A percentile compares a stretch with the other conserved stretches of the same genome.
Conservation (phyloP, 2,113 vertebrate genomes). For the Pyxicephalus adspersus region DNA sequence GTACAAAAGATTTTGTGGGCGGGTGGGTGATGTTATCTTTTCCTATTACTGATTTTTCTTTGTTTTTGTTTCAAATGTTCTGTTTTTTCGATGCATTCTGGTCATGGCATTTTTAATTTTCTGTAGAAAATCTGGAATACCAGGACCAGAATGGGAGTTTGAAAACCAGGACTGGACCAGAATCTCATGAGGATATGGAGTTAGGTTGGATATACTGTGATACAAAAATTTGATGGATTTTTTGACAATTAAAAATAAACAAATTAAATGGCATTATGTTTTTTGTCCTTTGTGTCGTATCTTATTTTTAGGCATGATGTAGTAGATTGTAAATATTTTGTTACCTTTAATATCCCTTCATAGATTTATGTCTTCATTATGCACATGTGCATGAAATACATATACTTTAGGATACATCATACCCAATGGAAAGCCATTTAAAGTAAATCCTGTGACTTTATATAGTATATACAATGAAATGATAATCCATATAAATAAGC, state of each 20-base stretch:
- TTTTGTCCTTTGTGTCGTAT: slow-evolving; percentile 57
- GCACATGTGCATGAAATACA: slow-evolving; percentile 46
- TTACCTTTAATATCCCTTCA: slow-evolving; percentile 16
- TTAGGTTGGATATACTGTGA: slow-evolving; percentile 57
- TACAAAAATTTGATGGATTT: slow-evolving; percentile 56
- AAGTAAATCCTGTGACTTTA: background rate
- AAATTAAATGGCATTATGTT: slow-evolving; percentile 51
- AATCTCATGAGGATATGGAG: slow-evolving; percentile 57
- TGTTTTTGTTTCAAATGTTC: slow-evolving; percentile 49
- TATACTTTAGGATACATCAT: slow-evolving; percentile 15
- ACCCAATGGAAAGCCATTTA: background rate
- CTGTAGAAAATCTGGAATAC: slow-evolving; percentile 58
- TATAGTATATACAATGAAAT: background rate
- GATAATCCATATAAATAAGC: background rate
- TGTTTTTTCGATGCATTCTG: slow-evolving; percentile 58
- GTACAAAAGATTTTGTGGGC: slow-evolving; percentile 35
- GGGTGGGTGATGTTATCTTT: slow-evolving; percentile 4
- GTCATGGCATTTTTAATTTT: slow-evolving; percentile 58
- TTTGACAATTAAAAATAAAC: slow-evolving; percentile 57
- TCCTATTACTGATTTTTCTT: slow-evolving; percentile 10
- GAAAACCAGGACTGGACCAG: slow-evolving; percentile 58
- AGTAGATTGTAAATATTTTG: slow-evolving; percentile 30
- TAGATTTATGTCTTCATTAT: slow-evolving; percentile 13
- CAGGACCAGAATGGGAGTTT: slow-evolving; percentile 57
- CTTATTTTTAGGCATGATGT: slow-evolving; percentile 53